A percentile compares a stretch with the other conserved stretches of the same genome.
Conservation (phyloP, 2,113 vertebrate species). For the Bothrops jararaca region DNA sequence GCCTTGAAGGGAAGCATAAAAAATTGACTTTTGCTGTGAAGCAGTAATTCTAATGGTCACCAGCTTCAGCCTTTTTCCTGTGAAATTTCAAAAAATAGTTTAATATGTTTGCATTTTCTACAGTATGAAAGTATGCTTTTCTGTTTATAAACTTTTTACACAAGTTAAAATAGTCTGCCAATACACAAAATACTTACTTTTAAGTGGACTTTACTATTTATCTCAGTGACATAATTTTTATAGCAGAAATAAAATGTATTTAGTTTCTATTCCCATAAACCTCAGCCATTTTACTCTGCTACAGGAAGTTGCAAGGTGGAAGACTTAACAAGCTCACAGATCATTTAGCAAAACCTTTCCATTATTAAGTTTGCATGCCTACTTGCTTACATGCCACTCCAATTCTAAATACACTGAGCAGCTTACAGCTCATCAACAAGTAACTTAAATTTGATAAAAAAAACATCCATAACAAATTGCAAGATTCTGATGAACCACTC, state of each 20-base stretch:
- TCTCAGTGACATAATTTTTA: conserved; percentile 1
- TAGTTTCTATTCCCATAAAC: neutral
- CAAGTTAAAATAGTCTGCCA: conserved; percentile 25
- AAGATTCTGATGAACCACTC: neutral
- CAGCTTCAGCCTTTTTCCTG: conserved; percentile 37
- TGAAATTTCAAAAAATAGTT: conserved; percentile 48
- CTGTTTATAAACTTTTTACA: conserved; percentile 49
- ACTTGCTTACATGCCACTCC: neutral
- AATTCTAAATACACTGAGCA: neutral
- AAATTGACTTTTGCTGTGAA: conserved; percentile 43
- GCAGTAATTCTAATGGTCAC: conserved; percentile 46
- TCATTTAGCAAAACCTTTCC: neutral
- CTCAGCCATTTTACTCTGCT: too few species aligned
- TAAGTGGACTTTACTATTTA: conserved; percentile 27
- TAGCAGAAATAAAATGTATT: neutral
- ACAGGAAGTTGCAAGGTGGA: neutral
- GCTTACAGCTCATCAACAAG: neutral
- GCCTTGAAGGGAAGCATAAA: conserved; percentile 23
- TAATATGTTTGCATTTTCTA: conserved; percentile 55
- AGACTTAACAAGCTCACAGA: neutral
- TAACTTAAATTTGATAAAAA: neutral
- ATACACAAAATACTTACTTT: conserved; percentile 37
- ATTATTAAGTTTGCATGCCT: neutral
- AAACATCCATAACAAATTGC: neutral
- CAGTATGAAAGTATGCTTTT: conserved; percentile 53